Evolutionary conservation across 2,113 vertebrate species (phyloP).

Genomic region (Stomatorhinus ivindoensis): DNA sequence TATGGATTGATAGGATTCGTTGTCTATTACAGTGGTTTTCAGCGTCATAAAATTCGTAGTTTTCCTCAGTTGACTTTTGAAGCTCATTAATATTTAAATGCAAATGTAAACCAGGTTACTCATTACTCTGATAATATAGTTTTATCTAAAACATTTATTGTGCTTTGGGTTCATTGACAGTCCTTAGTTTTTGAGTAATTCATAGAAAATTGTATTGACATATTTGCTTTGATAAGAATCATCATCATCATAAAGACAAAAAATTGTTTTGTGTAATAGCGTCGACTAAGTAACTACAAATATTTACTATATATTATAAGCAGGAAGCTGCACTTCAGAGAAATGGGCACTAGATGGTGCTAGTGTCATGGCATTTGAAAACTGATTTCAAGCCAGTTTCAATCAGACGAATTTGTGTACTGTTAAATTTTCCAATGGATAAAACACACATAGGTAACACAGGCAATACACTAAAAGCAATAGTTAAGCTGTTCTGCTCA

Average conservation of each 20-base stretch:
- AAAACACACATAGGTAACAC: neutral
- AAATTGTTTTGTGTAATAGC: neutral
- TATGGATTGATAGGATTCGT: neutral
- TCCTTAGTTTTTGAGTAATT: neutral
- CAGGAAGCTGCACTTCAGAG: neutral
- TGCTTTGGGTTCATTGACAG: neutral
- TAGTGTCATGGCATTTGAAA: neutral
- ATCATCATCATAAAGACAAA: neutral
- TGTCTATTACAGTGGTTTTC: neutral
- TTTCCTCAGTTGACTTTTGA: neutral
- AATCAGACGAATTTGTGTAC: neutral
- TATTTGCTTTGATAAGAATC: neutral
- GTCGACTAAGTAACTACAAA: neutral
- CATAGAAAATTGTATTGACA: neutral
- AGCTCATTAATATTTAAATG: neutral
- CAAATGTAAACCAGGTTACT: neutral
- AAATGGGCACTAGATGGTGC: neutral
- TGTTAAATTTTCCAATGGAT: neutral
- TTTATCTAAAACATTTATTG: neutral
- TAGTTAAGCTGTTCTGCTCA: neutral
- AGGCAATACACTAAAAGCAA: neutral
- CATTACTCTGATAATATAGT: neutral
- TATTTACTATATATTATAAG: neutral
- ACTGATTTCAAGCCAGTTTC: neutral
- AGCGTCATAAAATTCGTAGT: neutral